A percentile compares a stretch with the other conserved stretches of the same genome.
Conservation (phyloP, 1,140 invertebrate genomes). For the Drosophila ananassae region DNA sequence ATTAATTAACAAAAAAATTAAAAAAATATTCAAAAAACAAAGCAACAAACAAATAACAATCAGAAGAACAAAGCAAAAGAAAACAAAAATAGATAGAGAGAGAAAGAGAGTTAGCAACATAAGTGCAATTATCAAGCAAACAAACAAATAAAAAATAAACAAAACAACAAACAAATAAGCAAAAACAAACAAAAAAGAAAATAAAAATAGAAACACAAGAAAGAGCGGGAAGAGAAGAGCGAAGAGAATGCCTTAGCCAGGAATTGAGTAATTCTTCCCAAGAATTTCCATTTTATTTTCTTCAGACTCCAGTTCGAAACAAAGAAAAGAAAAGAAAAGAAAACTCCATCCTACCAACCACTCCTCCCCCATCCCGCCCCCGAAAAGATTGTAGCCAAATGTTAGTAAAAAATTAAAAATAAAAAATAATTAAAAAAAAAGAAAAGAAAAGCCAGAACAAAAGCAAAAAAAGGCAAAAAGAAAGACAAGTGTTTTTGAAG, state of each 20-base stretch:
- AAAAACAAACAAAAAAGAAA: slow-evolving; percentile 6
- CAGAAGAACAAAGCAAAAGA: not conserved
- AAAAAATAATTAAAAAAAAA: not conserved
- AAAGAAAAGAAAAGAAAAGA: too few relatives aligned
- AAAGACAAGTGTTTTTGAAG: slow-evolving; percentile 15
- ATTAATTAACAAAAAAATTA: slow-evolving; percentile 16
- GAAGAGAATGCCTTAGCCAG: not conserved
- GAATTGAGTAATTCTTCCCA: too few relatives aligned
- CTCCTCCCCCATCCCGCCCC: too few relatives aligned
- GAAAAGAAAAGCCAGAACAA: slow-evolving; percentile 32
- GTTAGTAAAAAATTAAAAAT: slow-evolving; percentile 28
- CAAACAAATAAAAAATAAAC: slow-evolving; percentile 1
- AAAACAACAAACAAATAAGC: slow-evolving; percentile 18
- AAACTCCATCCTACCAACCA: not conserved
- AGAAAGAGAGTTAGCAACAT: slow-evolving; percentile 55
- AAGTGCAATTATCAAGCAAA: slow-evolving; percentile 63
- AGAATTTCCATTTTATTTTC: too few relatives aligned
- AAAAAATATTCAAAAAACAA: not conserved
- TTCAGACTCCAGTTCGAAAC: too few relatives aligned
- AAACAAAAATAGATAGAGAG: slow-evolving; percentile 1
- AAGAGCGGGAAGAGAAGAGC: slow-evolving; percentile 2
- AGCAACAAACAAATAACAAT: slow-evolving; percentile 4
- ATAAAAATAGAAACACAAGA: slow-evolving; percentile 4
- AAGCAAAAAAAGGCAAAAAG: not conserved
- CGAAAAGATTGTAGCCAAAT: slow-evolving; percentile 25